A percentile compares a stretch with the other conserved stretches of the same genome.
Conservation (phyloP, 2,888 invertebrate genomes). For the Melangyna quadrimaculata region DNA sequence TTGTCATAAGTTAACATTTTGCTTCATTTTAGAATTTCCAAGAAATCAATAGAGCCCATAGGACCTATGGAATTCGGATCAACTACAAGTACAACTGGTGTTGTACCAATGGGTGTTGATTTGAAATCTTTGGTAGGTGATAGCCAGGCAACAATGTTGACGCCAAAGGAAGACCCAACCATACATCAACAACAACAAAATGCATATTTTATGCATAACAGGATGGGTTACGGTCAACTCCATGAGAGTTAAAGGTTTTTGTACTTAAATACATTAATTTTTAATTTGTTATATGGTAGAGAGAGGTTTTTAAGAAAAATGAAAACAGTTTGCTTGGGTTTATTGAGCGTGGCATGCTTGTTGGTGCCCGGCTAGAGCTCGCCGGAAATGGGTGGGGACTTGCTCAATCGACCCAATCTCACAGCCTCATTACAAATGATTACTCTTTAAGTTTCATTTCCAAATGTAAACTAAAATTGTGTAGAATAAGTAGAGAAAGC, state of each 20-base stretch:
- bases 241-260: neutral
- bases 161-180: neutral
- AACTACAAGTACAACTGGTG: neutral
- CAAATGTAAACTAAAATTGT: neutral
- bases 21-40: neutral
- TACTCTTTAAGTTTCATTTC: neutral
- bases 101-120: constrained; percentile 24
- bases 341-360: no score
- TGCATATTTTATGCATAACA: neutral
- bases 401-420: no score
- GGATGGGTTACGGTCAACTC: neutral
- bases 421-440: no score
- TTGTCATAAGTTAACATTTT: neutral
- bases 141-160: neutral
- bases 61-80: constrained; percentile 3
- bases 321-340: no score
- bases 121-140: constrained; percentile 1
- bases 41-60: neutral
- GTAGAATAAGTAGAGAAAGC: neutral
- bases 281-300: no score
- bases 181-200: neutral
- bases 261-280: neutral
- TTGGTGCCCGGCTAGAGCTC: no score
- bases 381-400: no score
- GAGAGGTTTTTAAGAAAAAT: no score